Evolutionary conservation across 2,888 invertebrate species (phyloP).

Genomic region (Palloptera scutellata): DNA sequence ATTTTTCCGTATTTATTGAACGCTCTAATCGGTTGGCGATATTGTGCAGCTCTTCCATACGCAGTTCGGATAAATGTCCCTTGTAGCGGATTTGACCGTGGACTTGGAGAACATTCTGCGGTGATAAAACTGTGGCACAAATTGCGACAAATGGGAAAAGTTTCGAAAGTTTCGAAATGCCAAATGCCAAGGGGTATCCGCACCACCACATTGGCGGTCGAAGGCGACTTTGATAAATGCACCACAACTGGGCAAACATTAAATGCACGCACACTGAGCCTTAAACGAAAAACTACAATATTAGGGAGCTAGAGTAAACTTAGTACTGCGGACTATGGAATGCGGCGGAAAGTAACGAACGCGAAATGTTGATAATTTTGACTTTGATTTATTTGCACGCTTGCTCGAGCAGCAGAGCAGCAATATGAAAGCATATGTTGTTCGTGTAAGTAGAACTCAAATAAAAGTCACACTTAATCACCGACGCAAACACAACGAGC

Average conservation of each 20-base stretch:
- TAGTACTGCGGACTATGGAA: too few relatives aligned
- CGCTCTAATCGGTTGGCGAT: slow-evolving; percentile 42
- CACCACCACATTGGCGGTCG: not conserved
- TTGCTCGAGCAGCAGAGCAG: not conserved
- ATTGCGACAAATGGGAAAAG: slow-evolving; percentile 19
- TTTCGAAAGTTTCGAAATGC: not conserved
- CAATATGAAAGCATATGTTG: not conserved
- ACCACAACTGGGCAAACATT: slow-evolving; percentile 11
- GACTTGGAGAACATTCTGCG: slow-evolving; percentile 12
- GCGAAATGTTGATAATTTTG: slow-evolving; percentile 1
- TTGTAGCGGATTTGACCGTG: slow-evolving; percentile 47
- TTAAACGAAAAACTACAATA: too few relatives aligned
- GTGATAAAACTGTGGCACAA: slow-evolving; percentile 1
- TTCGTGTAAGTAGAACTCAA: slow-evolving; percentile 8
- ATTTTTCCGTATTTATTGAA: slow-evolving; percentile 53
- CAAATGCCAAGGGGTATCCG: too few relatives aligned
- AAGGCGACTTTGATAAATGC: slow-evolving; percentile 16
- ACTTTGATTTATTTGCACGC: slow-evolving; percentile 10
- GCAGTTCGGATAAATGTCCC: slow-evolving; percentile 52
- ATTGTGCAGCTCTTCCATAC: slow-evolving; percentile 52
- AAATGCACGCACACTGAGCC: too few relatives aligned
- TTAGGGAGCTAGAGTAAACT: too few relatives aligned
- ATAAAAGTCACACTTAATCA: slow-evolving; percentile 24
- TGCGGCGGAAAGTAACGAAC: too few relatives aligned
- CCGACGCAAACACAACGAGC: not conserved